A percentile compares a stretch with the other conserved stretches of the same genome.
Conservation (phyloP, 2,113 vertebrate species). For the Tautogolabrus adspersus region DNA sequence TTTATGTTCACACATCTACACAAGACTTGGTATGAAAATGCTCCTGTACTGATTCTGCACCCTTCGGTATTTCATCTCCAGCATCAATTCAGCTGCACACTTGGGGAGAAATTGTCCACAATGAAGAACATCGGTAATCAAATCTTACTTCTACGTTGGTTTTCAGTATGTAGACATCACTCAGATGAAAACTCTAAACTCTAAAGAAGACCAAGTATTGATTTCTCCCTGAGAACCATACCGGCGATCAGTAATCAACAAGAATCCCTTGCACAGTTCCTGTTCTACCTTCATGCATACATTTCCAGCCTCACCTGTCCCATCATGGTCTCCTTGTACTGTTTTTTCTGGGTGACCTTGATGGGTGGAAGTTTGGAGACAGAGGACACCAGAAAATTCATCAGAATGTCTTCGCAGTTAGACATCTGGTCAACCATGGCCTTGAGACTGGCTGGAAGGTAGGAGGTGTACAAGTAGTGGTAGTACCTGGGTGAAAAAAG, state of each 20-base stretch:
- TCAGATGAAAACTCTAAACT: not conserved
- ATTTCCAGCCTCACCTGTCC: constrained; percentile 88
- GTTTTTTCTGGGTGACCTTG: constrained; percentile 99
- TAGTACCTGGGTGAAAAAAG: constrained; percentile 89
- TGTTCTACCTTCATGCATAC: not conserved
- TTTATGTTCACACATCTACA: too few relatives aligned
- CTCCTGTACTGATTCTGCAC: not conserved
- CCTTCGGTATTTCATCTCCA: too few relatives aligned
- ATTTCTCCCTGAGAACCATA: not conserved
- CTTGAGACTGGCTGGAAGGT: constrained; percentile 95
- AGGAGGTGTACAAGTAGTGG: constrained; percentile 98
- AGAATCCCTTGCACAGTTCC: not conserved
- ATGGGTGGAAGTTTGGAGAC: constrained; percentile 98
- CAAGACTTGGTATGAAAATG: not conserved
- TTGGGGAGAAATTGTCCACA: not conserved
- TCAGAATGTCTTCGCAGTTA: constrained; percentile 99
- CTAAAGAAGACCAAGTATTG: not conserved
- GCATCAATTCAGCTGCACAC: not conserved
- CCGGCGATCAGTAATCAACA: not conserved
- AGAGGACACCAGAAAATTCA: constrained; percentile 98
- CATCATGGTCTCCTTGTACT: constrained; percentile 99
- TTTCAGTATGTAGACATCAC: not conserved
- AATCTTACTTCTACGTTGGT: not conserved
- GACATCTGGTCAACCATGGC: constrained; percentile 98
- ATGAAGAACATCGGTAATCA: not conserved